Evolutionary conservation across 2,797 vertebrate genomes (phyloP), one percentile per base, ranked within the genome.

Genomic region (Sebastolobus alascanus): DNA sequence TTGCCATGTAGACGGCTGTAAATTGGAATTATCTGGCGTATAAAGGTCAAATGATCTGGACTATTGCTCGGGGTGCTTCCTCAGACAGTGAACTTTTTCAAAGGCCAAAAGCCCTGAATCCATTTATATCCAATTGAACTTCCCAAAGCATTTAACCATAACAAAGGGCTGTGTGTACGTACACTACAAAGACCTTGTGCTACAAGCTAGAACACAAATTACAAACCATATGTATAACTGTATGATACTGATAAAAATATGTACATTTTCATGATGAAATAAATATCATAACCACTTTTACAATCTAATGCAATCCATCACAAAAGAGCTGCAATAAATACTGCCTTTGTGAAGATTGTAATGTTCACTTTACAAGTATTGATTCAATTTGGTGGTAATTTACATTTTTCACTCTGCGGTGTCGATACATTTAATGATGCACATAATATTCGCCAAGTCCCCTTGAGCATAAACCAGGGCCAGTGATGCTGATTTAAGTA

Each of bases 31-130:
- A 82, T 79, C 69, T 59, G 22, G 12, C 29, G 1, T 59, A 64
- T 52, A 88, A 91, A 90, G 86, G 87, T 90, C 77, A 88, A 77
- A 59, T 22, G 68, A 79, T 88, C 6, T 66, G 59, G 61, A 85
- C 55, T 65, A 55, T 79, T 79, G 77, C 75, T 84, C 1, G 4
- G 6, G 29, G 72, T 65, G 52, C 38, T 84, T 59, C 68, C 52
- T 77, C 43, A 58, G 58, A 37, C 52, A 52, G 67, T 16, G 46
- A 33, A 68, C 4, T 13, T 52, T 84, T 78, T 56, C 14, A 79
- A 86, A 79, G 65, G 65, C 31, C 33, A 79, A 70, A 79, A 50
- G 37, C 9, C 65, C 2, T 2, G 11, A 59, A 71, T 72, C 60
- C 31, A 76, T 78, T 78, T 79, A 25, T 66, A 20, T 66, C 27